Conservation (phyloP, 2,113 vertebrate species). For the Gasterosteus aculeatus region DNA sequence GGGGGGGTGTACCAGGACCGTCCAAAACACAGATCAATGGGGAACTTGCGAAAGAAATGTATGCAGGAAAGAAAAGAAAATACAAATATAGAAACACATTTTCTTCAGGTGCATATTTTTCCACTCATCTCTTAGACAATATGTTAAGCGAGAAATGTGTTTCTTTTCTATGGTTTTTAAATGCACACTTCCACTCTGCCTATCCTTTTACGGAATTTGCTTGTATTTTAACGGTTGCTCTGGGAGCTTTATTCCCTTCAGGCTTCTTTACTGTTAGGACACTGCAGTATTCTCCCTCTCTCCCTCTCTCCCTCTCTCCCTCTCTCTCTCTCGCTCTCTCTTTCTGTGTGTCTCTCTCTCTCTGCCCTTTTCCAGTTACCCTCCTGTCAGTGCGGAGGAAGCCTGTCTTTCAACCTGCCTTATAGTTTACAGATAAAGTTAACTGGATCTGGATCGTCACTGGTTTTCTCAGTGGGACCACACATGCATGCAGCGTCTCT, state of each 20-base stretch:
- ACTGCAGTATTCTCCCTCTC: constrained; percentile 80
- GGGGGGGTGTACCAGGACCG: neutral
- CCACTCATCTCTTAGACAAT: constrained; percentile 1
- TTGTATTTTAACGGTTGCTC: constrained; percentile 57
- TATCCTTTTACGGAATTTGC: constrained; percentile 30
- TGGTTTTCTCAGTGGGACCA: constrained; percentile 24
- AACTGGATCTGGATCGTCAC: constrained; percentile 37
- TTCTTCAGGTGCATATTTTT: neutral
- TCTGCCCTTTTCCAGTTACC: constrained; percentile 51
- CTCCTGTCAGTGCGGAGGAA: constrained; percentile 55
- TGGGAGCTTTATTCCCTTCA: constrained; percentile 64
- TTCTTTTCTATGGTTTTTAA: constrained; percentile 4
- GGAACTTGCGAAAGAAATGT: constrained; percentile 7
- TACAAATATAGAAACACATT: constrained; percentile 17
- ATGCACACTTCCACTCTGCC: constrained; percentile 26
- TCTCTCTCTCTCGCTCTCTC: constrained; percentile 21
- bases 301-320: constrained; percentile 31
- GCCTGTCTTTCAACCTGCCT: constrained; percentile 19
- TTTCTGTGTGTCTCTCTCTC: constrained; percentile 21
- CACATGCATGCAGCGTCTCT: constrained; percentile 29
- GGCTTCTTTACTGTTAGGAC: constrained; percentile 69
- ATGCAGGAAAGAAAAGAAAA: neutral
- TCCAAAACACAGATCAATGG: neutral
- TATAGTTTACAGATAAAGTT: constrained; percentile 73
- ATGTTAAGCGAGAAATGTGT: neutral